These are phyloP conservation scores for Myripristis murdjan DNA, from an alignment of 2,797 vertebrate genomes.

Conservation along the genomic window DNA sequence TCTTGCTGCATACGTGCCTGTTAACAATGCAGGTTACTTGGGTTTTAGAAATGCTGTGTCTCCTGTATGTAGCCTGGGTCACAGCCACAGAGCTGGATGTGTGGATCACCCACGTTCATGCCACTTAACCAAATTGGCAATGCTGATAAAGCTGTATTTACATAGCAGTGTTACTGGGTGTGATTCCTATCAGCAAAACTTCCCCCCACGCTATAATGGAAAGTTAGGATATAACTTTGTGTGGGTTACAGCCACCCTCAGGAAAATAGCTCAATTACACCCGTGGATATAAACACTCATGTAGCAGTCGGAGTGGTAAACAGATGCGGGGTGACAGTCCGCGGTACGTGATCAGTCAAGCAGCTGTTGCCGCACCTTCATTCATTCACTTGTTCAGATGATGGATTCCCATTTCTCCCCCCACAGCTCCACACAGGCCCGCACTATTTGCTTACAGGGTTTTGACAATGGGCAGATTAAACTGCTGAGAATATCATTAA, in stretches of 20 bases:
- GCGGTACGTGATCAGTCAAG: constrained; percentile 63
- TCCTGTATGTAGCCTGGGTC: constrained; percentile 45
- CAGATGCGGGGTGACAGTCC: constrained; percentile 75
- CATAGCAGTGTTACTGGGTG: constrained; percentile 73
- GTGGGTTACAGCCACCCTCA: constrained; percentile 65
- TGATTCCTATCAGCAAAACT: constrained; percentile 75
- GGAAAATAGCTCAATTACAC: constrained; percentile 79
- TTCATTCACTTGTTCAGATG: constrained; percentile 70
- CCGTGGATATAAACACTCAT: constrained; percentile 67
- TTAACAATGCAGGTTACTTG: constrained; percentile 55
- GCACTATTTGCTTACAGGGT: constrained; percentile 67
- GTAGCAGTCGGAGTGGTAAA: constrained; percentile 70
- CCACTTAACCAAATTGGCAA: constrained; percentile 82
- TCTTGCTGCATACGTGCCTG: constrained; percentile 36
- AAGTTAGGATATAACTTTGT: constrained; percentile 75
- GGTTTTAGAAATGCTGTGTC: constrained; percentile 54
- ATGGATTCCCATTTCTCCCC: constrained; percentile 52
- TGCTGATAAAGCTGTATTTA: constrained; percentile 81
- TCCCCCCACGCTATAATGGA: constrained; percentile 71
- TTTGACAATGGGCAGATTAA: constrained; percentile 70
- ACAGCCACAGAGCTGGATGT: constrained; percentile 45
- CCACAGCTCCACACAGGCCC: constrained; percentile 33
- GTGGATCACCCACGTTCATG: constrained; percentile 74
- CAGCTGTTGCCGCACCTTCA: constrained; percentile 70
- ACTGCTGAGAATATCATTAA: constrained; percentile 59